Conservation (phyloP, 2,113 vertebrate species). For the Chamaea fasciata region DNA sequence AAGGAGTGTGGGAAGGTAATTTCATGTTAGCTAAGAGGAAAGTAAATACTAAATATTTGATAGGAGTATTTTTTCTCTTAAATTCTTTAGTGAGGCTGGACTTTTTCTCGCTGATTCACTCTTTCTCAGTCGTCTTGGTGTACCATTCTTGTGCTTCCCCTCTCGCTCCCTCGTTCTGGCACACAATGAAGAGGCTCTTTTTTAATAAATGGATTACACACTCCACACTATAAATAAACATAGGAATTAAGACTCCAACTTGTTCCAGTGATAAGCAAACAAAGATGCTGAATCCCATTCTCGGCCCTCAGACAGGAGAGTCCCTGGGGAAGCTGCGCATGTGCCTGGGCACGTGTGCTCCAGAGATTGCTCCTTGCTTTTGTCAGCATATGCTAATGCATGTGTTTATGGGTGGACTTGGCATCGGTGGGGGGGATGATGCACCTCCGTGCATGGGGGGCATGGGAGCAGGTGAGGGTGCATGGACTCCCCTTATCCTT, state of each 20-base stretch:
- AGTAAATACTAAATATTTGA: constrained; percentile 66
- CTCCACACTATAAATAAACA: constrained; percentile 61
- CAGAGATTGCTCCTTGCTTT: neutral
- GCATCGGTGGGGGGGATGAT: fast-evolving
- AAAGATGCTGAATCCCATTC: constrained; percentile 5
- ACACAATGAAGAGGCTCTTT: constrained; percentile 40
- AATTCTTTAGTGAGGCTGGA: constrained; percentile 23
- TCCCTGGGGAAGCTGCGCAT: neutral
- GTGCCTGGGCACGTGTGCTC: neutral
- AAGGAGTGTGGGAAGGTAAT: neutral
- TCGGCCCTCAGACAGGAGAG: neutral
- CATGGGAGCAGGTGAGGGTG: neutral
- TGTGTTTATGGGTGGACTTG: fast-evolving
- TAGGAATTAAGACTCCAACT: constrained; percentile 53
- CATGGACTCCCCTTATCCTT: neutral
- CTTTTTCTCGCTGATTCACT: constrained; percentile 61
- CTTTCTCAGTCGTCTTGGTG: constrained; percentile 1
- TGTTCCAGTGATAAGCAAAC: constrained; percentile 58
- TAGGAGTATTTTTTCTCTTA: constrained; percentile 35
- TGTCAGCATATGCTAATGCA: fast-evolving
- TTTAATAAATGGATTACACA: constrained; percentile 63
- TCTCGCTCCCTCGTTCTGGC: constrained; percentile 1
- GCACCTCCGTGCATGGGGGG: fast-evolving
- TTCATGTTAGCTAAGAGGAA: constrained; percentile 12
- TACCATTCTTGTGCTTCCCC: constrained; percentile 26